Base-by-base conservation (phyloP, 2,888 invertebrate species). In the Spicauda simplicius region DNA sequence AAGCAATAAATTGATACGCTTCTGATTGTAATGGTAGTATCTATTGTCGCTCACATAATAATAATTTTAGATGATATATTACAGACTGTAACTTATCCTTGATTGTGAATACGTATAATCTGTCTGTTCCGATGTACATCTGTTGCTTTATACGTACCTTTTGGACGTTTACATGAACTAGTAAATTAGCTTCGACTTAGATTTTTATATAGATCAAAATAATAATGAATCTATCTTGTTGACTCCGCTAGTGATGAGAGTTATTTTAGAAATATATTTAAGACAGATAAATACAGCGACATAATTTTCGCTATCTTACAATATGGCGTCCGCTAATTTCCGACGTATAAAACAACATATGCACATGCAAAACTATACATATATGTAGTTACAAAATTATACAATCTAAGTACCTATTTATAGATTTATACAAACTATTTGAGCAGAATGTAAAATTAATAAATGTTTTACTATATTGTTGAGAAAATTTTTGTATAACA, bases 401-500 rank as follows among this genome's bases (percentile, higher is more conserved):
- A 59, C 53, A 65, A 53, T 56, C 57, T 52, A 48, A 45, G 45
- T 58, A 74, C 69, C 71, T 69, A 73, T 71, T 72, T 78, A 77
- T 78, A 64, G 57, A 64, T 57, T 37, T 77, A 76, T 79, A 77
- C 75, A 76, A 77, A 73, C 77, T 85, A 79, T 84, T 82, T 80
- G 79, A 79, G 79, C 79, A 80, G 72, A 80, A 74, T 80, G 80
- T 77, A 72, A 76, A 73, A 70, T 77, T 72, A 74, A 68, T 70
- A 67, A 66, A 72, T 80, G 78, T 80, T 78, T 80, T 86, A 86
- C 84, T 84, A 84, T 80, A 84, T 86, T 88, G 87, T 88, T 90
- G 84, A 86, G 75, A 86, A 81, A 82, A 74, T 82, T 77, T 79
- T 80, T 88, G 83, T 89, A 85, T 83, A 80, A 86, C 85, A 82